Evolutionary conservation across 2,888 invertebrate genomes (phyloP).

Genomic region (Latheticus oryzae): DNA sequence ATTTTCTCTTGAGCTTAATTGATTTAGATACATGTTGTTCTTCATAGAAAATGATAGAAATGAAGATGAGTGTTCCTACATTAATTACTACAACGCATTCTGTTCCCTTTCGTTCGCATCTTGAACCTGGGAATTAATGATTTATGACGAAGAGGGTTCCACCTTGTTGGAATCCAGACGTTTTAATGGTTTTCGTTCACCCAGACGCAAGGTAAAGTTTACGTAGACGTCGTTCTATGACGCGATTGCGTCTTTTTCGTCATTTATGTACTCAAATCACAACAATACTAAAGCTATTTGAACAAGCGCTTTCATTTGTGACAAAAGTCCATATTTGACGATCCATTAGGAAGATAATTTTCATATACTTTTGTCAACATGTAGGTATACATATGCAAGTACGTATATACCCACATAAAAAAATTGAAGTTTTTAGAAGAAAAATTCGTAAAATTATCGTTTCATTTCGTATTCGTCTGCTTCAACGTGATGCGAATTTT

Average conservation of each 20-base stretch:
- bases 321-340: slow-evolving; percentile 19
- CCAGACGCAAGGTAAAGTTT: slow-evolving; percentile 67
- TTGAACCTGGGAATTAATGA: slow-evolving; percentile 29
- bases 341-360: slow-evolving; percentile 20
- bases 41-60: neutral
- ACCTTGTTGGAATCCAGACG: slow-evolving; percentile 40
- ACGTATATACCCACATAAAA: neutral
- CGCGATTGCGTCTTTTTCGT: slow-evolving; percentile 19
- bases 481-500: too few relatives aligned
- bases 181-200: slow-evolving; percentile 40
- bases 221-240: slow-evolving; percentile 56
- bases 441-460: too few relatives aligned
- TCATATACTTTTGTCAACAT: too few relatives aligned
- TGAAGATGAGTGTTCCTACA: slow-evolving; percentile 3
- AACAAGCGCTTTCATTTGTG: slow-evolving; percentile 7
- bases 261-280: slow-evolving; percentile 24
- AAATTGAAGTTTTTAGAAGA: too few relatives aligned
- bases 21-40: neutral
- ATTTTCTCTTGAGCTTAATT: slow-evolving; percentile 1
- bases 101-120: slow-evolving; percentile 7
- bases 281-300: slow-evolving; percentile 23
- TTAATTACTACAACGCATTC: slow-evolving; percentile 5
- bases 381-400: too few relatives aligned
- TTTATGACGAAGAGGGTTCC: slow-evolving; percentile 38
- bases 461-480: too few relatives aligned